Conservation (phyloP, 2,113 vertebrate species). For the Festucalex cinctus region DNA sequence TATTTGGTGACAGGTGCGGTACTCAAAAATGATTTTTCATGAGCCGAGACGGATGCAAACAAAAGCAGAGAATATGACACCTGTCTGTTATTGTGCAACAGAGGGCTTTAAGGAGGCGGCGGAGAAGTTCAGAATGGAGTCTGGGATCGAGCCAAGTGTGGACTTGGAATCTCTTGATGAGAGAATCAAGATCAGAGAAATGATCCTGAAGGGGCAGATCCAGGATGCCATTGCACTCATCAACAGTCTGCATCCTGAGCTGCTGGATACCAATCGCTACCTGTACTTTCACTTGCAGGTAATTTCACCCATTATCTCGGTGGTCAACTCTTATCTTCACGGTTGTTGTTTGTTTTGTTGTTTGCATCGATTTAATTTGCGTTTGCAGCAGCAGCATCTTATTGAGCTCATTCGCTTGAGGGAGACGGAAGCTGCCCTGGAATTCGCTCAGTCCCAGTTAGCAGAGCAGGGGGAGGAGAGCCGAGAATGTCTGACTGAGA, state of each 20-base stretch:
- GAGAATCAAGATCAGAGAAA: conserved; percentile 95
- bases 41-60: background rate
- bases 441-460: conserved; percentile 96
- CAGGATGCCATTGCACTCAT: conserved; percentile 94
- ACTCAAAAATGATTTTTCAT: background rate
- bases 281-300: conserved; percentile 99
- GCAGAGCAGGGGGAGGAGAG: conserved; percentile 98
- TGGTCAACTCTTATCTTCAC: background rate
- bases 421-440: conserved; percentile 93
- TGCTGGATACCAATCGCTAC: conserved; percentile 95
- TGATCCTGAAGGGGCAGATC: conserved; percentile 96
- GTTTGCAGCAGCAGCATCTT: conserved; percentile 89
- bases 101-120: conserved; percentile 99
- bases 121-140: conserved; percentile 97
- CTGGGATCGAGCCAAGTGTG: conserved; percentile 94
- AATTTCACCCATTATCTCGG: background rate
- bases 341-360: background rate
- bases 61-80: background rate
- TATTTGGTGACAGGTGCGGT: conserved; percentile 90
- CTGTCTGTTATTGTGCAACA: conserved; percentile 49
- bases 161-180: conserved; percentile 95
- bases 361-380: background rate
- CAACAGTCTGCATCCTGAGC: conserved; percentile 95
- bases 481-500: conserved; percentile 93
- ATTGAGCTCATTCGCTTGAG: conserved; percentile 96